Base-by-base conservation (phyloP, 1,140 invertebrate species). In the Trichonephila inaurata region DNA sequence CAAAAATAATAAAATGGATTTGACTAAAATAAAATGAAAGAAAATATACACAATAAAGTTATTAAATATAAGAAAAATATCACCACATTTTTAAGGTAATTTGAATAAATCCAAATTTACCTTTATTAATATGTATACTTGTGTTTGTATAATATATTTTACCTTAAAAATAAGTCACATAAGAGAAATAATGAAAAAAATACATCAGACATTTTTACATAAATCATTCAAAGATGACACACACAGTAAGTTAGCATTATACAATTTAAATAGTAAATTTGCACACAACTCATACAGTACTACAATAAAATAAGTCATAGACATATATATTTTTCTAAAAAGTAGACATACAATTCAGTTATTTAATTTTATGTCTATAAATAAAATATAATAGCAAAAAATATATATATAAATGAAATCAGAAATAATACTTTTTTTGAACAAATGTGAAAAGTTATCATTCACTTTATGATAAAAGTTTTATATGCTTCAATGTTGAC, bases 361-460 rank as follows among this genome's bases (percentile, higher is more conserved):
- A 12, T 10, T 51, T 64, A 12, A 64, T 77, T 24, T n/a, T 60
- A 60, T 58, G 44, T 7, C 51, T n/a, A 6, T 51, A n/a, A n/a
- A 83, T 83, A 18, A 83, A 77, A 14, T 33, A 83, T 33, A 77
- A 82, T 18, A 5, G 19, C 6, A 66, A 66, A 33, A 33, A 40
- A 77, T 40, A 40, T 33, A 72, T 16, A 72, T 72, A 77, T 28
- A 18, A 77, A 5, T 85, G n/a, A n/a, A 60, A 60, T 19, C 5
- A n/a, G 82, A 85, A 82, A 85, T 85, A 85, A 85, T 85, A 85
- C 82, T 85, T 85, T 58, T n/a, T n/a, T 12, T 14, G 12, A 51
- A 51, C 2, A 82, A 19, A 19, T 21, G 18, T 5, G 33, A 40
- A 40, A 40, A 40, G 51, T 82, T 85, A 2, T 6, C 10, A n/a